Conservation (phyloP, 2,888 invertebrate species). For the Tipula unca region DNA sequence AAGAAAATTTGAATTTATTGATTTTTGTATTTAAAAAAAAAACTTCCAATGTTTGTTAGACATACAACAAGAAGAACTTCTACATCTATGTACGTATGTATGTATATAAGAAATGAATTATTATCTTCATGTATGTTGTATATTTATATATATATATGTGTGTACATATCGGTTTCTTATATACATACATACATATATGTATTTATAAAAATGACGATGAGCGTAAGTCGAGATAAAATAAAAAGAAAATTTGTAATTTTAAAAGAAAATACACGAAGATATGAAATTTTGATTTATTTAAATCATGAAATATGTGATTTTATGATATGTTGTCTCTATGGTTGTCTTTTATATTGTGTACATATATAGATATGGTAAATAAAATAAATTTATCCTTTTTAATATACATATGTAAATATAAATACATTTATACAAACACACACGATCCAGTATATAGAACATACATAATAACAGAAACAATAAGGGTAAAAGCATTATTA, state of each 20-base stretch:
- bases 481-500: conserved; percentile 14
- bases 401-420: not conserved
- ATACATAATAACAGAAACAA: not conserved
- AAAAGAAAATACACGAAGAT: not conserved
- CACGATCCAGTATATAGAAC: not conserved
- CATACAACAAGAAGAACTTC: not conserved
- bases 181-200: not conserved
- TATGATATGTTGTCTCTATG: not conserved
- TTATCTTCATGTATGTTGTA: not conserved
- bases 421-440: too few relatives aligned
- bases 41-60: not conserved
- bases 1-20: not conserved
- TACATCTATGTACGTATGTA: not conserved
- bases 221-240: not conserved
- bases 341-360: not conserved
- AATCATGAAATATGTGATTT: conserved; percentile 14
- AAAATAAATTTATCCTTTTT: not conserved
- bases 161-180: not conserved
- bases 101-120: not conserved
- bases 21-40: not conserved
- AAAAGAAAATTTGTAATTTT: not conserved
- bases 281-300: conserved; percentile 8
- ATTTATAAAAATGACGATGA: not conserved
- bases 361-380: not conserved
- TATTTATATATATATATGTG: not conserved